Percentiles rank a stretch among this genome's conserved stretches.
These are phyloP conservation scores for Brachionus rubens DNA, from an alignment of 1,140 invertebrate species.

Conservation along the genomic window DNA sequence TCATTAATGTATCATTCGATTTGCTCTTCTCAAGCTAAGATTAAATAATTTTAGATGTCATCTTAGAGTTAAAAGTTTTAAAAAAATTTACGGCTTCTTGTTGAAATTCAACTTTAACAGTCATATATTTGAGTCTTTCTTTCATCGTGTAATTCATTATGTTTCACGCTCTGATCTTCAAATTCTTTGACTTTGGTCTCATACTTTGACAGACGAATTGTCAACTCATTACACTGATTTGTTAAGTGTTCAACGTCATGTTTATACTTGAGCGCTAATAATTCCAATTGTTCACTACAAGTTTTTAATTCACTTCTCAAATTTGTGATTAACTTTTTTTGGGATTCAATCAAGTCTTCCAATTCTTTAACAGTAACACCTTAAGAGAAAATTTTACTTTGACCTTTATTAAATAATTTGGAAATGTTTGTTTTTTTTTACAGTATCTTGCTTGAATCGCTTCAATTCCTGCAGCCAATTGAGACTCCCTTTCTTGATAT, in stretches of 20 bases:
- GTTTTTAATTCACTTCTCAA: slow-evolving; percentile 1
- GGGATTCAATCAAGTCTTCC: slow-evolving; percentile 40
- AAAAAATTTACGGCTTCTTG: slow-evolving; percentile 11
- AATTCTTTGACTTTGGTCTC: background rate
- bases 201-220: slow-evolving; percentile 4
- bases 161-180: slow-evolving; percentile 16
- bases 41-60: too few species aligned
- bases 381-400: background rate
- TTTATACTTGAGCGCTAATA: slow-evolving; percentile 29
- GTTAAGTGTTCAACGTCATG: slow-evolving; percentile 15
- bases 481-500: slow-evolving; percentile 20
- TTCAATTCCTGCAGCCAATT: background rate
- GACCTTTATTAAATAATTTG: background rate
- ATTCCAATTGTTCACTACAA: slow-evolving; percentile 30
- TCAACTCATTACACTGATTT: background rate
- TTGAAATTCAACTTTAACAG: background rate
- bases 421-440: background rate
- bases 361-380: slow-evolving; percentile 38
- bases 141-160: slow-evolving; percentile 45
- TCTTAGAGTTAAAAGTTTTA: too few species aligned
- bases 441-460: slow-evolving; percentile 30
- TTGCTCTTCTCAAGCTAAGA: too few species aligned
- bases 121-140: slow-evolving; percentile 25
- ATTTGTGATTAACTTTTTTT: slow-evolving; percentile 35
- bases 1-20: too few species aligned